A percentile compares a stretch with the other conserved stretches of the same genome.
phyloP scores from a whole-genome alignment of 2,888 invertebrate species.

The Meiosimyza decipiens region DNA sequence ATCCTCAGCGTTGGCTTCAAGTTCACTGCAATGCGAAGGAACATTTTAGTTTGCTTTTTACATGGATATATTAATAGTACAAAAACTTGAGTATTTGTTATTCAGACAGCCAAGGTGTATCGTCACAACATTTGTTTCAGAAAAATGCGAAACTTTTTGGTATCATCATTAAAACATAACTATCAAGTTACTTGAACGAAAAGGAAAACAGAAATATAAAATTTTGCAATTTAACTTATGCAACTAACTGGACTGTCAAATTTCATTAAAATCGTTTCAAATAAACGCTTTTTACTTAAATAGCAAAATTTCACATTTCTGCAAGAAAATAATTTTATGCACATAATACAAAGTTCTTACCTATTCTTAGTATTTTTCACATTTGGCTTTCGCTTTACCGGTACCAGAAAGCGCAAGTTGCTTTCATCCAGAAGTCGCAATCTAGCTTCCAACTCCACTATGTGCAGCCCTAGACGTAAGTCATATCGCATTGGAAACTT shows the following conservation, averaged over 20 bases:
- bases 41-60: not conserved
- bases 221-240: not conserved
- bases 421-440: slow-evolving; percentile 87
- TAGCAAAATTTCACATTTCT: slow-evolving; percentile 53
- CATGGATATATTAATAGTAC: not conserved
- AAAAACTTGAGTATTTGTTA: slow-evolving; percentile 2
- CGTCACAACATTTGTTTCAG: slow-evolving; percentile 55
- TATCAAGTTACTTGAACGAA: slow-evolving; percentile 19
- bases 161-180: slow-evolving; percentile 65
- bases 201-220: not conserved
- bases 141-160: slow-evolving; percentile 64
- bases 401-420: slow-evolving; percentile 86
- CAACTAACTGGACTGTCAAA: not conserved
- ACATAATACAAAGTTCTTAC: slow-evolving; percentile 44
- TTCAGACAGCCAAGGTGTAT: slow-evolving; percentile 64
- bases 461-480: slow-evolving; percentile 86
- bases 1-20: no score
- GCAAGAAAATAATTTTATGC: no score
- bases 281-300: slow-evolving; percentile 46
- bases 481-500: slow-evolving; percentile 91
- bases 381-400: slow-evolving; percentile 89
- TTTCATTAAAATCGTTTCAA: no score
- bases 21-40: slow-evolving; percentile 70
- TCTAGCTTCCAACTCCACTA: slow-evolving; percentile 86
- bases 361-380: slow-evolving; percentile 88